Base-by-base conservation (phyloP, 1,140 invertebrate genomes). In the Dufourea novaeangliae region DNA sequence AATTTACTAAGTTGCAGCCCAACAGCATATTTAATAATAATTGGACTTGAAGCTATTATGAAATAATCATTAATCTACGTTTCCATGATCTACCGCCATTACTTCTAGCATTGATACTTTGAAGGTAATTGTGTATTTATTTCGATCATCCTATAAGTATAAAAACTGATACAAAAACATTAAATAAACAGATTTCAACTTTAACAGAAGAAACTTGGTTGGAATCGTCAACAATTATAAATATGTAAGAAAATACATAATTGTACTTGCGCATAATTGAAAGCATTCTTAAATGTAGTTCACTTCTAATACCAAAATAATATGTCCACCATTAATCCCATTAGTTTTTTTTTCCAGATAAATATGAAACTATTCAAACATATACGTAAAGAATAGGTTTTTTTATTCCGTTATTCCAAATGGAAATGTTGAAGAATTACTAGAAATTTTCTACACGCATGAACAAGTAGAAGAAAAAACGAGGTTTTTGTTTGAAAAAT, bases 231-330 rank as follows among this genome's bases (percentile, higher is more conserved):
- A 59, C 41, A 12, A 69, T 50, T 6, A 59, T 29, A 76, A 59
- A 69, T 41, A 46, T 50, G 12, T 61, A 68, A 22, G 32, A 34
- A 25, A 71, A 44, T n/a, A n/a, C n/a, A n/a, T 77, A 63, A 54
- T 77, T 71, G 63, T 20, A 62, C 22, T 70, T 77, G 68, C 54
- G 75, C 75, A 77, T 77, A 77, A 77, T 71, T 77, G 75, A 77
- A 77, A 77, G 75, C 75, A 77, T 77, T 77, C 25, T 29, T 62
- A 59, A 4, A 75, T n/a, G n/a, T 27, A 44, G 39, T 63, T 63
- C 4, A 56, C 37, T 56, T 56, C 20, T 41, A 56, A 12, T 56
- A 67, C 27, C 41, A 27, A 56, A 37, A 37, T n/a, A n/a, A n/a
- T n/a, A 17, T 17, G 14, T 34, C 17, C 8, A 34, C 17, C 11